Base-by-base conservation (phyloP, 2,797 vertebrate genomes). In the Ptychobarbus kaznakovi region DNA sequence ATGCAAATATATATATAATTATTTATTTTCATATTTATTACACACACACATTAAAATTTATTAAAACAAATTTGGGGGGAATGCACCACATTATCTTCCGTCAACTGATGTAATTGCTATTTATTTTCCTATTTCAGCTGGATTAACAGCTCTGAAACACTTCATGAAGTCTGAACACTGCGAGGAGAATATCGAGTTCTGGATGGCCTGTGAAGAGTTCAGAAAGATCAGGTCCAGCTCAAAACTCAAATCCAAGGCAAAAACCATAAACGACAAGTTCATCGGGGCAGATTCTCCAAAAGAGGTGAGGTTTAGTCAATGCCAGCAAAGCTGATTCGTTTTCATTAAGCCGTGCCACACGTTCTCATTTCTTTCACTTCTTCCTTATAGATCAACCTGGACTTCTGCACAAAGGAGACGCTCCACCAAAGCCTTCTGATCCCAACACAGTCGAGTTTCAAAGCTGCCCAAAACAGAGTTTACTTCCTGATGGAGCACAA, bases 151-250 rank as follows among this genome's bases (percentile, higher is more conserved):
- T 70, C 98, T 99, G 82, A 93, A 88, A 38, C 91, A 97, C 86
- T 99, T 98, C 92, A 88, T 98, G 90, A 98, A 97, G 91, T 97
- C 97, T 0, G 98, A 99, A 92, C 98, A 96, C 93, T 97, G 97
- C 1, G 97, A 99, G 85, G 98, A 99, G 93, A 99, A 99, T 91
- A 95, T 99, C 0, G 97, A 99, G 91, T 99, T 99, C 92, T 99
- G 98, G 98, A 89, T 95, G n/a, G 97, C 96, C 15, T 99, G 98
- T 32, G 97, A 99, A 87, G 96, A 99, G 72, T 97, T 96, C 90
- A 95, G 94, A 90, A 95, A 93, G 89, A 95, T 95, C 0, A 96
- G 94, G 4, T 96, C 96, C 0, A 93, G 92, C 6, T 94, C 94
- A 83, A 96, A 97, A 49, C 89, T 96, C 75, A 90, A 84, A 16